phyloP scores from a whole-genome alignment of 2,113 vertebrate genomes.

The Aegithalos caudatus region DNA sequence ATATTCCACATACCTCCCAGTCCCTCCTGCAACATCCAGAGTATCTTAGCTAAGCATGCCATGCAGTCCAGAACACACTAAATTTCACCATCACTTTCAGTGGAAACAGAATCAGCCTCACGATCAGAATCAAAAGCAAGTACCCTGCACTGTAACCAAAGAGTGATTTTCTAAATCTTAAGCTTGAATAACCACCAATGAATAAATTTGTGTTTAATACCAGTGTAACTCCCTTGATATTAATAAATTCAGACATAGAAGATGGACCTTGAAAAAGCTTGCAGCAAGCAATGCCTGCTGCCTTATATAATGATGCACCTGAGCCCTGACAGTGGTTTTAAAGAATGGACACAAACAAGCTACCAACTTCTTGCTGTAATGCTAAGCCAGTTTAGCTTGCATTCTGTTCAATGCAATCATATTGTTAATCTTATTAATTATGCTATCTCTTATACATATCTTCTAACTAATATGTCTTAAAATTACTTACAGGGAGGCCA shows the following conservation, averaged over 20 bases:
- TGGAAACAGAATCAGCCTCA: background rate
- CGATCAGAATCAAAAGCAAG: background rate
- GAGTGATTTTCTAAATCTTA: background rate
- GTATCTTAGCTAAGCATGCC: background rate
- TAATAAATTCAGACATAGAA: background rate
- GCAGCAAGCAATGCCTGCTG: background rate
- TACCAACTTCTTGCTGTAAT: background rate
- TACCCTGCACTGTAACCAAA: background rate
- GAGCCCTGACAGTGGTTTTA: fast-evolving
- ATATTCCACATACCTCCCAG: background rate
- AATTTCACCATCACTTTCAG: background rate
- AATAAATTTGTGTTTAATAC: background rate
- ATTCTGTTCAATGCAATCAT: background rate
- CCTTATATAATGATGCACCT: background rate
- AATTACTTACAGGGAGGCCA: background rate
- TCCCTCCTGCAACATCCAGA: background rate
- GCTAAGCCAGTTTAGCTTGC: background rate
- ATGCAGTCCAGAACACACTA: background rate
- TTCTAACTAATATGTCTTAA: background rate
- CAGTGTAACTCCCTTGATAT: background rate
- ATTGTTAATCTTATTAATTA: background rate
- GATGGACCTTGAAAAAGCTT: background rate
- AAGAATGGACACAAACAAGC: background rate
- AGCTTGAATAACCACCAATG: background rate
- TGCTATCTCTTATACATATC: background rate